Evolutionary conservation across 2,797 vertebrate species (phyloP).

Genomic region (Squalus acanthias): DNA sequence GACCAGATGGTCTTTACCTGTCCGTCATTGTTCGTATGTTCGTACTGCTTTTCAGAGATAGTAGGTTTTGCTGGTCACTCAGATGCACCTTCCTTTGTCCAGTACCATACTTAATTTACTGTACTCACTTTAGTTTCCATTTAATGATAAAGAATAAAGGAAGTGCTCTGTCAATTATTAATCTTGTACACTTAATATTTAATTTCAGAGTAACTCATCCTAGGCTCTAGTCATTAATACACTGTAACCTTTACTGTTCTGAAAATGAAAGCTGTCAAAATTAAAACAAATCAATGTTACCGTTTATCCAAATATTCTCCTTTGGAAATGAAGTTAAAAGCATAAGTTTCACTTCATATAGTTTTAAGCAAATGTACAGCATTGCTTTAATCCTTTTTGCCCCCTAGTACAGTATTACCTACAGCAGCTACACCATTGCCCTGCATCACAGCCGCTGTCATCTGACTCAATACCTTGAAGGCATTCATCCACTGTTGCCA

Average conservation of each 20-base stretch:
- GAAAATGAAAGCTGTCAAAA: not conserved
- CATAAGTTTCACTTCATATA: not conserved
- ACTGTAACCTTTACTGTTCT: not conserved
- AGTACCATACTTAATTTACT: not conserved
- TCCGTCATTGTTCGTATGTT: too few species aligned
- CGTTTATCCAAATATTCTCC: not conserved
- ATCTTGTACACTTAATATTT: not conserved
- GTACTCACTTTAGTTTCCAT: not conserved
- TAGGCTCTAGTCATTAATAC: not conserved
- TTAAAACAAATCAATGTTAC: not conserved
- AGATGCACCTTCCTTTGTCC: not conserved
- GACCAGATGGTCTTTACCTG: too few species aligned
- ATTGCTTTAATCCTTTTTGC: not conserved
- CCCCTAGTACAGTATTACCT: not conserved
- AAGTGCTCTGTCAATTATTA: not conserved
- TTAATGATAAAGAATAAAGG: too few species aligned
- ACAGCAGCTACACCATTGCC: too few species aligned
- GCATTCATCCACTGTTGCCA: not conserved
- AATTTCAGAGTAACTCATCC: not conserved
- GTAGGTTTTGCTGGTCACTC: not conserved
- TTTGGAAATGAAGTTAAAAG: not conserved
- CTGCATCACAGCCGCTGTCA: not conserved
- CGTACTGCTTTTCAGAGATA: not conserved
- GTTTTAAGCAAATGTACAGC: not conserved
- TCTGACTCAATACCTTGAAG: not conserved